Evolutionary conservation across 2,888 invertebrate genomes (phyloP).

Genomic region (Heliconius ethilla): DNA sequence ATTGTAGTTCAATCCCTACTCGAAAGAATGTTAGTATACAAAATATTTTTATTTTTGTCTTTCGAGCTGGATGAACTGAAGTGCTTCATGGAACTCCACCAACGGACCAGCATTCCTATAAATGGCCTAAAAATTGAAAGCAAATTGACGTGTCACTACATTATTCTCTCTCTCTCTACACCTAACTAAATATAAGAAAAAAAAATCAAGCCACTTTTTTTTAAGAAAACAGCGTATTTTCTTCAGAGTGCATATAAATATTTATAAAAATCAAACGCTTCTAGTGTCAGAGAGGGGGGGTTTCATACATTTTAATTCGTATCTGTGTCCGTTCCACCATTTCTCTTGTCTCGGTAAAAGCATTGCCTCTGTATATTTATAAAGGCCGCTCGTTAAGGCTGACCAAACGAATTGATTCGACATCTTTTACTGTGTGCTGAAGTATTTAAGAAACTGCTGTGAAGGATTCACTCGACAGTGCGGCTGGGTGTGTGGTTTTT

Average conservation of each 20-base stretch:
- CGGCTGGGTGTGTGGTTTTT: background rate
- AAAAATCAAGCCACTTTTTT: background rate
- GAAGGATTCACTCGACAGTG: background rate
- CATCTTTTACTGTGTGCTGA: slow-evolving; percentile 25
- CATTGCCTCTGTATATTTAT: slow-evolving; percentile 82
- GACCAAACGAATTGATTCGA: slow-evolving; percentile 36
- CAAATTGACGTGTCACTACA: too few species aligned
- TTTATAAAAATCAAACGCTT: slow-evolving; percentile 28
- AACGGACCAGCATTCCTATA: too few species aligned
- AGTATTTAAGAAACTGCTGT: slow-evolving; percentile 15
- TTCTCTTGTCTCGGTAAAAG: slow-evolving; percentile 80
- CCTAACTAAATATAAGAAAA: background rate
- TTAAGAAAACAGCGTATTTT: background rate
- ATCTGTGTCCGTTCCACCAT: slow-evolving; percentile 56
- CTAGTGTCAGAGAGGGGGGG: slow-evolving; percentile 15
- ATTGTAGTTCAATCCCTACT: too few species aligned
- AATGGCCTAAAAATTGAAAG: too few species aligned
- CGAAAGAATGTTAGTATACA: too few species aligned
- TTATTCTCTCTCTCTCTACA: too few species aligned
- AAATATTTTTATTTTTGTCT: too few species aligned
- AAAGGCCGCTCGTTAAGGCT: slow-evolving; percentile 52
- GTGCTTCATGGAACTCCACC: too few species aligned
- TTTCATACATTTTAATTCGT: slow-evolving; percentile 77
- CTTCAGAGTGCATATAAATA: slow-evolving; percentile 24
- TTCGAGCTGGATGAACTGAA: too few species aligned